A percentile compares a stretch with the other conserved stretches of the same genome.
Conservation (phyloP, 2,113 vertebrate genomes). For the Australoheros scitulus region DNA sequence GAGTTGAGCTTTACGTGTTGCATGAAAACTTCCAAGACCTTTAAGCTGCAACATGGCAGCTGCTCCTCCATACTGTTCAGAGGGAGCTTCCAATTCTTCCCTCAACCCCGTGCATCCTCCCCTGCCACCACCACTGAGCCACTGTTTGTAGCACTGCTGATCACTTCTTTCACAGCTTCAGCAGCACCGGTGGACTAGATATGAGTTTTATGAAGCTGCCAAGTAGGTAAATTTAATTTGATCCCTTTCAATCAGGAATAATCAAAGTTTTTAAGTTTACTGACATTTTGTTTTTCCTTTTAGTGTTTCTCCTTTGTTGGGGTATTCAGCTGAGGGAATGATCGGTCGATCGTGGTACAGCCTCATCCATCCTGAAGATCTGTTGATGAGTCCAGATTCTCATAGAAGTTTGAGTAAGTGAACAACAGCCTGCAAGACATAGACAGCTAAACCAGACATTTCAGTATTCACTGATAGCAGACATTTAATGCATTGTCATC, state of each 20-base stretch:
- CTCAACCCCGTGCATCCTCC: constrained; percentile 3
- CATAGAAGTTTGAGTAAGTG: constrained; percentile 82
- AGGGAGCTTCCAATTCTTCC: constrained; percentile 68
- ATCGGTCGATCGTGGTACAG: constrained; percentile 84
- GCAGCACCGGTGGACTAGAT: constrained; percentile 78
- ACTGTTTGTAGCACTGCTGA: constrained; percentile 62
- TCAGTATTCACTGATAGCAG: neutral
- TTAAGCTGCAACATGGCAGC: constrained; percentile 56
- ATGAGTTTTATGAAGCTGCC: constrained; percentile 79
- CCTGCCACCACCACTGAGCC: neutral
- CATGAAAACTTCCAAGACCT: constrained; percentile 74
- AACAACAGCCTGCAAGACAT: neutral
- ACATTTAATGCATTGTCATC: neutral
- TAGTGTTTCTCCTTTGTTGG: constrained; percentile 82
- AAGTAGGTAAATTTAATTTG: constrained; percentile 49
- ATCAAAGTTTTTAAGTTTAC: neutral
- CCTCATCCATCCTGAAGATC: constrained; percentile 84
- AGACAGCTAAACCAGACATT: neutral
- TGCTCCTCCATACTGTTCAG: constrained; percentile 75
- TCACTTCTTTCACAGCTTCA: constrained; percentile 61
- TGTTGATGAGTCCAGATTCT: constrained; percentile 56
- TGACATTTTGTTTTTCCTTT: neutral
- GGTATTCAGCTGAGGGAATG: constrained; percentile 78
- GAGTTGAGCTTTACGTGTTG: constrained; percentile 80
- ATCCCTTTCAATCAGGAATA: neutral